These are phyloP conservation scores for Harpalus rubripes DNA, from an alignment of 2,888 invertebrate species.

Conservation along the genomic window DNA sequence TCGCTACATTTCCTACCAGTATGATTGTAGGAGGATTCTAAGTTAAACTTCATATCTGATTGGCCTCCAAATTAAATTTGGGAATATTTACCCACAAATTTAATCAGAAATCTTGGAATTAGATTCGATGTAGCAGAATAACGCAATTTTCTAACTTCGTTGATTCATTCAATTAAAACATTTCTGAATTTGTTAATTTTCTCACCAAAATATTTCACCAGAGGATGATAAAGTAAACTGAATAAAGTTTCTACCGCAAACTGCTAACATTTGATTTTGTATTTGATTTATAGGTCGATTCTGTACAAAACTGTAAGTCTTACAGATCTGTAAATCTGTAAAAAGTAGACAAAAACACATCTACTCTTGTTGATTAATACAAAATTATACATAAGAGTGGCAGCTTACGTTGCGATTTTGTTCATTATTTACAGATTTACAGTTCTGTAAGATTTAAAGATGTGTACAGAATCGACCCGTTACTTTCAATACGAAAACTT, in stretches of 20 bases:
- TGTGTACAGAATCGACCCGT: too few species aligned
- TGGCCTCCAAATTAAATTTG: constrained; percentile 39
- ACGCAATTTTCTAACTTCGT: constrained; percentile 30
- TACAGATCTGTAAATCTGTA: too few species aligned
- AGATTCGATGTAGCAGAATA: constrained; percentile 18
- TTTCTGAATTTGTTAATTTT: constrained; percentile 24
- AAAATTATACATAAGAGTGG: too few species aligned
- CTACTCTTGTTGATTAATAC: too few species aligned
- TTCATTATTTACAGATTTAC: too few species aligned
- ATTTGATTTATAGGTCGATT: too few species aligned
- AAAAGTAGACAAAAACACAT: too few species aligned
- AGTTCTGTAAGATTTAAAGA: too few species aligned
- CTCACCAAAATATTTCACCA: constrained; percentile 1
- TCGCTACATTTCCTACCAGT: not conserved
- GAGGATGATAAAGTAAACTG: constrained; percentile 1
- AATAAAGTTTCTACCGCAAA: not conserved
- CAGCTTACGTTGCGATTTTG: too few species aligned
- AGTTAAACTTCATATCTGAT: constrained; percentile 11
- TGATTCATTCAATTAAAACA: constrained; percentile 34
- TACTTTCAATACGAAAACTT: too few species aligned
- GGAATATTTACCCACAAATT: constrained; percentile 32
- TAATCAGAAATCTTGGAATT: constrained; percentile 46
- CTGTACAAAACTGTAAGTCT: too few species aligned
- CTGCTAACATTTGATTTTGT: too few species aligned
- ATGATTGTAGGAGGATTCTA: not conserved